phyloP scores from a whole-genome alignment of 2,797 vertebrate species.

The Schizopygopsis malacanthus region DNA sequence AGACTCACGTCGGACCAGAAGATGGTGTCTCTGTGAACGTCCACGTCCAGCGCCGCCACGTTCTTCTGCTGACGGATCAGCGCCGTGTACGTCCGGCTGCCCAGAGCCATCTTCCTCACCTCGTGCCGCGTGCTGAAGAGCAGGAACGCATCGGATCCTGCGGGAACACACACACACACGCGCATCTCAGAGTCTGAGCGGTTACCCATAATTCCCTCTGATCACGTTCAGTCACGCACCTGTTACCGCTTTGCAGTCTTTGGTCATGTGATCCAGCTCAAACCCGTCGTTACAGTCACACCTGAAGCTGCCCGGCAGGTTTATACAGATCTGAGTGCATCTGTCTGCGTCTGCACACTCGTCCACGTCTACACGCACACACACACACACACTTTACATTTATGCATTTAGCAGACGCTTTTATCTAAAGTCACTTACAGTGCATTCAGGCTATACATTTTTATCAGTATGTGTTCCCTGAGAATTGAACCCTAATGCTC shows the following conservation, averaged over 20 bases:
- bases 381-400: neutral
- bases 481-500: too few relatives aligned
- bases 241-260: conserved; percentile 80
- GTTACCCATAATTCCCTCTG: neutral
- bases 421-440: too few relatives aligned
- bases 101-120: conserved; percentile 83
- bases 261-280: conserved; percentile 75
- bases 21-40: conserved; percentile 80
- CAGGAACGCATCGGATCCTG: conserved; percentile 74
- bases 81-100: conserved; percentile 81
- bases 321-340: conserved; percentile 86
- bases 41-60: conserved; percentile 83
- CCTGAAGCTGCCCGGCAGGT: conserved; percentile 84
- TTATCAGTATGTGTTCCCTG: too few relatives aligned
- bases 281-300: conserved; percentile 84
- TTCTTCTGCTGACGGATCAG: conserved; percentile 83
- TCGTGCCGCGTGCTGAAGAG: conserved; percentile 88
- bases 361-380: conserved; percentile 80
- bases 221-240: conserved; percentile 72
- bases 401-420: too few relatives aligned
- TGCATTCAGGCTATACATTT: too few relatives aligned
- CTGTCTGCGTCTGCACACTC: conserved; percentile 82
- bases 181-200: neutral
- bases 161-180: too few relatives aligned
- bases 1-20: conserved; percentile 88